Percentiles rank a stretch among this genome's conserved stretches.
These are phyloP conservation scores for Cheilosia urbana DNA, from an alignment of 2,888 invertebrate species.

Conservation along the genomic window DNA sequence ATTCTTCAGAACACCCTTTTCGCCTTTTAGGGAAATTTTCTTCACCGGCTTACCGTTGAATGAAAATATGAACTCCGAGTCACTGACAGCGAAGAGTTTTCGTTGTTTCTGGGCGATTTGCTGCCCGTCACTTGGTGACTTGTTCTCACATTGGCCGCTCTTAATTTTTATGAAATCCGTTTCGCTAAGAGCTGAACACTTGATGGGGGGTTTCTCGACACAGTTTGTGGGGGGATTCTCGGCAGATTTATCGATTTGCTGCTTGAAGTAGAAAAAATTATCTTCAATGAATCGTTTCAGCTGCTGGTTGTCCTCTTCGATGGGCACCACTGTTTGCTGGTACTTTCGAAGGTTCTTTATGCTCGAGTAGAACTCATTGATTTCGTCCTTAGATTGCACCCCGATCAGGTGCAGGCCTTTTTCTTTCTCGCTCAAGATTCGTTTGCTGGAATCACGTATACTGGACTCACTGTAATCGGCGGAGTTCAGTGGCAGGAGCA, in stretches of 20 bases:
- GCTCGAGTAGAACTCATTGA: conserved; percentile 80
- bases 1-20: conserved; percentile 81
- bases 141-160: conserved; percentile 77
- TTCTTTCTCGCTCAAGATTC: conserved; percentile 60
- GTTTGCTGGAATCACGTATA: conserved; percentile 28
- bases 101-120: conserved; percentile 75
- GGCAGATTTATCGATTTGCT: conserved; percentile 78
- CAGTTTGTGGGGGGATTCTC: conserved; percentile 40
- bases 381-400: conserved; percentile 77
- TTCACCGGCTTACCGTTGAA: conserved; percentile 78
- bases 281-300: conserved; percentile 83
- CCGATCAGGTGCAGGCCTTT: conserved; percentile 68
- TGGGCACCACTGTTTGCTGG: conserved; percentile 79
- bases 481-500: conserved; percentile 42
- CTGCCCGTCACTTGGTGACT: conserved; percentile 52
- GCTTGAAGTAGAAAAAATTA: conserved; percentile 83
- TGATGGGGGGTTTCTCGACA: conserved; percentile 76
- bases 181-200: conserved; percentile 82
- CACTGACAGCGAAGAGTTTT: conserved; percentile 82
- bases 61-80: conserved; percentile 82
- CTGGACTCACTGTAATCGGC: conserved; percentile 43
- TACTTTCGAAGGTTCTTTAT: conserved; percentile 76
- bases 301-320: conserved; percentile 83
- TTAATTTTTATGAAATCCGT: conserved; percentile 83
- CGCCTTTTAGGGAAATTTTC: conserved; percentile 78